These are phyloP conservation scores for Netelia fuscicornis DNA, from an alignment of 2,888 invertebrate genomes.

Conservation along the genomic window DNA sequence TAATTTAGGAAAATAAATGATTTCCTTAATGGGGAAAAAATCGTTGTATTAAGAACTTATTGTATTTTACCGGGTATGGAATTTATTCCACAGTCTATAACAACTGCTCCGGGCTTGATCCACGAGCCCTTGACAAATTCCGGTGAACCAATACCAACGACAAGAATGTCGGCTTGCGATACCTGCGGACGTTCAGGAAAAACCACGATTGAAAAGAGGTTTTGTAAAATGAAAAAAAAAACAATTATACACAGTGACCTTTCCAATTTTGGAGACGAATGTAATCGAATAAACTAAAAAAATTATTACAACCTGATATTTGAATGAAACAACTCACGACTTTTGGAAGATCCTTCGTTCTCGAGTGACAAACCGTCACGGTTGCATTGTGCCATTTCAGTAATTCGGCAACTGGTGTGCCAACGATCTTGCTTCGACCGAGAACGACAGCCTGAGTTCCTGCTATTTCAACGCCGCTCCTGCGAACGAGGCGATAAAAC, in stretches of 20 bases:
- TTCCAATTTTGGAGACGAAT: not conserved
- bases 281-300: not conserved
- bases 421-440: constrained; percentile 99
- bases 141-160: constrained; percentile 97
- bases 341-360: constrained; percentile 92
- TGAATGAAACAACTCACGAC: constrained; percentile 86
- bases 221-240: constrained; percentile 4
- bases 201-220: not conserved
- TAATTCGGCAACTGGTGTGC: constrained; percentile 97
- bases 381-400: constrained; percentile 99
- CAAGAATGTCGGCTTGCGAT: constrained; percentile 95
- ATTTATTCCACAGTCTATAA: constrained; percentile 99
- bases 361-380: constrained; percentile 98
- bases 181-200: constrained; percentile 84
- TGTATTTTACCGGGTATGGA: constrained; percentile 90
- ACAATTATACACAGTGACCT: not conserved
- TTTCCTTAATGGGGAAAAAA: no score
- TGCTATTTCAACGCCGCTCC: constrained; percentile 90
- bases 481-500: constrained; percentile 70
- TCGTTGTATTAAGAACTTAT: no score
- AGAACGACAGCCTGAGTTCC: constrained; percentile 97
- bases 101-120: constrained; percentile 99
- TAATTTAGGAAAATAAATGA: no score
- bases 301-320: not conserved
- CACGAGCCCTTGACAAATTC: constrained; percentile 97